Conservation (phyloP, 2,113 vertebrate genomes). For the Trichechus manatus region DNA sequence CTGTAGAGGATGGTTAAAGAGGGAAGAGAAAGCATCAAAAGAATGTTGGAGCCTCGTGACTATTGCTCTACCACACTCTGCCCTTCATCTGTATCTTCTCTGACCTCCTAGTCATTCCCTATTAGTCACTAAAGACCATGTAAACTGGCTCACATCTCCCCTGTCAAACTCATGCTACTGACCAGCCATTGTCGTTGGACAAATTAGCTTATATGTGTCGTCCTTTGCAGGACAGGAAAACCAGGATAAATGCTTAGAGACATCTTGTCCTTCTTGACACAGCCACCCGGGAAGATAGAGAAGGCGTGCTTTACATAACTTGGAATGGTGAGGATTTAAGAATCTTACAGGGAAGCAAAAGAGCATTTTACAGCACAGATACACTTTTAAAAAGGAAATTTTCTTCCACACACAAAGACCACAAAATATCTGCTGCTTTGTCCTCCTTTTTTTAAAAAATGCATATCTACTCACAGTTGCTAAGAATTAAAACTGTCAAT, state of each 20-base stretch:
- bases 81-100: neutral
- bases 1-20: neutral
- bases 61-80: neutral
- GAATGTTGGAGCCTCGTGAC: neutral
- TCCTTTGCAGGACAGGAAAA: neutral
- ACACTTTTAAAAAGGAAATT: slow-evolving; percentile 25
- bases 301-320: neutral
- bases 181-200: neutral
- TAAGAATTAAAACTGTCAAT: slow-evolving; percentile 71
- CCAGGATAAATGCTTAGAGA: neutral
- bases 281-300: neutral
- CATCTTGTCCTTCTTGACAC: neutral
- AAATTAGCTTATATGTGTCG: neutral
- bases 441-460: neutral
- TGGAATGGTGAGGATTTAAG: neutral
- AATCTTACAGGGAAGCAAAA: slow-evolving; percentile 9
- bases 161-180: neutral
- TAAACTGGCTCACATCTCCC: neutral
- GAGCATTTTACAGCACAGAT: neutral
- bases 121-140: neutral
- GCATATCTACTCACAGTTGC: slow-evolving; percentile 12
- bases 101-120: neutral
- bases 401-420: slow-evolving; percentile 33
- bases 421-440: slow-evolving; percentile 27
- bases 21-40: neutral